Percentiles rank a stretch among this genome's conserved stretches.
Evolutionary conservation across 2,113 vertebrate genomes (phyloP).

Genomic region (Forbesichthys agassizii): DNA sequence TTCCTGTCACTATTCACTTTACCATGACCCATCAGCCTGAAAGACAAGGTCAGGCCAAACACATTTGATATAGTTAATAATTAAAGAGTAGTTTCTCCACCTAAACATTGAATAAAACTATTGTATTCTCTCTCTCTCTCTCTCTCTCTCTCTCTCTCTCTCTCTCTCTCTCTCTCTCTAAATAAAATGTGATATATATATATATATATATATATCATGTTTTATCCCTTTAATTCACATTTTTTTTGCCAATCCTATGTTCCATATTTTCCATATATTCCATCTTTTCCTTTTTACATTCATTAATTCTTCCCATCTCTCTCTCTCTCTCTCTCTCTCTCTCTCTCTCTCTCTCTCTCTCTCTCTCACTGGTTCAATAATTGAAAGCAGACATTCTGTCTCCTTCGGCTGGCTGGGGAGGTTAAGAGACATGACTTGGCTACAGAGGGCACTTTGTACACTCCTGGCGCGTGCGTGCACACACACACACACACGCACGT

Average conservation of each 20-base stretch:
- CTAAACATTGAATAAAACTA: constrained; percentile 54
- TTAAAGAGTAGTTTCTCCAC: constrained; percentile 42
- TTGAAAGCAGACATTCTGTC: constrained; percentile 63
- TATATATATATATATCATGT: not conserved
- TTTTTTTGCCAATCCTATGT: too few relatives aligned
- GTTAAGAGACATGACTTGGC: constrained; percentile 64
- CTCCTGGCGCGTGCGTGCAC: not conserved
- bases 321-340: constrained; percentile 6
- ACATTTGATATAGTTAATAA: constrained; percentile 56
- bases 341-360: constrained; percentile 5
- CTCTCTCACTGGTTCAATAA: constrained; percentile 51
- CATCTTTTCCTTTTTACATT: constrained; percentile 3
- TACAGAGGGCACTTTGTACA: constrained; percentile 67
- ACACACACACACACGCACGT: constrained; percentile 31
- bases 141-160: not conserved
- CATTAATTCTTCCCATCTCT: not conserved
- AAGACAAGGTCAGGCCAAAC: constrained; percentile 52
- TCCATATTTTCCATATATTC: too few relatives aligned
- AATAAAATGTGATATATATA: too few relatives aligned
- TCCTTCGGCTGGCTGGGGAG: constrained; percentile 45
- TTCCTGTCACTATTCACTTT: constrained; percentile 25
- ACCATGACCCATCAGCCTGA: constrained; percentile 38
- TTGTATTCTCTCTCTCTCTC: constrained; percentile 21
- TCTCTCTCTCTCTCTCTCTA: not conserved
- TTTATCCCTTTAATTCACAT: not conserved